These are phyloP conservation scores for Elaphurus davidianus DNA, from an alignment of 2,113 vertebrate species.

Conservation along the genomic window DNA sequence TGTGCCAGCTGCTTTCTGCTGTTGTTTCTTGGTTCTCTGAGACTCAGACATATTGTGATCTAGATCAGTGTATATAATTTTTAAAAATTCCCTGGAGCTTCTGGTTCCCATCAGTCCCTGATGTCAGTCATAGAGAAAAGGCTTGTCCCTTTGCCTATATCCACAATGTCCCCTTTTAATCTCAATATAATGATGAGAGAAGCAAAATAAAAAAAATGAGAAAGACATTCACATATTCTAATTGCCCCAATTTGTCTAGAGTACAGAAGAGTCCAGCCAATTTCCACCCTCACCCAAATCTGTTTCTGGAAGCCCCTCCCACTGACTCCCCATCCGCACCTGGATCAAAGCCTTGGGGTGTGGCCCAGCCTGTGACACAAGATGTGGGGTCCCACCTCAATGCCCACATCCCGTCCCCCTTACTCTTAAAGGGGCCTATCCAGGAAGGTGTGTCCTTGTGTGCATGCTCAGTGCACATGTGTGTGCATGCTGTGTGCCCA, in stretches of 20 bases:
- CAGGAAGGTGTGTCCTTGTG: too few relatives aligned
- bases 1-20: constrained; percentile 35
- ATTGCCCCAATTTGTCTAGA: background rate
- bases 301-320: background rate
- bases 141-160: background rate
- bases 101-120: background rate
- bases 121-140: background rate
- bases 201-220: background rate
- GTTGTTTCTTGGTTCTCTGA: constrained; percentile 48
- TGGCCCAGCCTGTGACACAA: background rate
- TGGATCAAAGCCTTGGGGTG: background rate
- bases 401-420: background rate
- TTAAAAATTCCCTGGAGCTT: constrained; percentile 21
- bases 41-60: constrained; percentile 18
- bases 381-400: background rate
- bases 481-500: background rate
- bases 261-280: background rate
- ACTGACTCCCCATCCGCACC: background rate
- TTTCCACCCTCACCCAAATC: background rate
- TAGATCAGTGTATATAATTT: constrained; percentile 56
- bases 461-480: background rate
- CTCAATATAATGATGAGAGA: constrained; percentile 46
- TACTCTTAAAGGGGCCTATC: background rate
- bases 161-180: background rate
- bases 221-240: background rate